A percentile compares a stretch with the other conserved stretches of the same genome.
These are phyloP conservation scores for Sylvietta virens DNA, from an alignment of 2,113 vertebrate species.

Conservation along the genomic window DNA sequence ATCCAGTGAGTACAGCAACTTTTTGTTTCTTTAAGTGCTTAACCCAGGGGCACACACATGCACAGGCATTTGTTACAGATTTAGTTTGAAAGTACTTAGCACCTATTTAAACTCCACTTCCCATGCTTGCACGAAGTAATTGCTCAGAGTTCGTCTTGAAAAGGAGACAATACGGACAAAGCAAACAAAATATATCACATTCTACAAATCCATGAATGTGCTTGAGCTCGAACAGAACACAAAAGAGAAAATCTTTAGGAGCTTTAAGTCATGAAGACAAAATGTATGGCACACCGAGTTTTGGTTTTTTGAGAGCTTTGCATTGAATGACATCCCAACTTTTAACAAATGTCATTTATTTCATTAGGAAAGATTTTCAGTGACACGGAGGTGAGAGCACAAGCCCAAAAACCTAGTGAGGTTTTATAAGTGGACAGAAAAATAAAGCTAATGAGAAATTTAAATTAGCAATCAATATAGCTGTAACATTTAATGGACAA, in stretches of 20 bases:
- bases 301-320: not conserved
- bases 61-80: not conserved
- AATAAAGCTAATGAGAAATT: not conserved
- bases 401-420: not conserved
- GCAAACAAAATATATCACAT: not conserved
- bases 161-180: not conserved
- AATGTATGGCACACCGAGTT: rapidly evolving
- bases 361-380: not conserved
- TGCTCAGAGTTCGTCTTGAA: not conserved
- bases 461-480: not conserved
- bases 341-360: not conserved
- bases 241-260: not conserved
- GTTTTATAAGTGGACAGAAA: not conserved
- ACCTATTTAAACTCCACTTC: slow-evolving; percentile 1
- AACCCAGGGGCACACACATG: not conserved
- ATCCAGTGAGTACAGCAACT: not conserved
- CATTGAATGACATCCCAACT: not conserved
- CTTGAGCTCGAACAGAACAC: not conserved
- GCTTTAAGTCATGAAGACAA: not conserved
- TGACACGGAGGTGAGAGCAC: not conserved
- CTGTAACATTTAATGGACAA: not conserved
- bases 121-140: not conserved
- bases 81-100: not conserved
- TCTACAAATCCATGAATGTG: not conserved
- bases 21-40: not conserved